phyloP scores from a whole-genome alignment of 2,797 vertebrate species.

The Enteromius anoplus region DNA sequence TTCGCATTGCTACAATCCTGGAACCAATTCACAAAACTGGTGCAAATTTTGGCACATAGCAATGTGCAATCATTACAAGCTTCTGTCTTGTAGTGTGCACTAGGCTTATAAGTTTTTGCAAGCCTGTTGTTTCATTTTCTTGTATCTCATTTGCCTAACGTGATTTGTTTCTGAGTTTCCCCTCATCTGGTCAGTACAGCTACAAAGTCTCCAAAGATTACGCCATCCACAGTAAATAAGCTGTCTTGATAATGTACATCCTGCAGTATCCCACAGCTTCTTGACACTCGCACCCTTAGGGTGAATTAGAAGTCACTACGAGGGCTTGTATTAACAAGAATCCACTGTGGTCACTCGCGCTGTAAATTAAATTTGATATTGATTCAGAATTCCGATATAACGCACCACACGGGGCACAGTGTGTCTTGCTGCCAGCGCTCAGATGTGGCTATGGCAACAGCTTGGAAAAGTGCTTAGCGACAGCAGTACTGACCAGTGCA shows the following conservation, averaged over 20 bases:
- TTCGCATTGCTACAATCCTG: not conserved
- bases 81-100: slow-evolving; percentile 2
- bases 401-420: slow-evolving; percentile 46
- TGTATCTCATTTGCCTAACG: slow-evolving; percentile 28
- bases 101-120: not conserved
- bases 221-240: slow-evolving; percentile 68
- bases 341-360: slow-evolving; percentile 67
- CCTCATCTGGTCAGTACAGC: slow-evolving; percentile 64
- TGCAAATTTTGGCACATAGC: not conserved
- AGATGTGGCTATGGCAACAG: slow-evolving; percentile 64
- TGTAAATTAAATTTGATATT: slow-evolving; percentile 74
- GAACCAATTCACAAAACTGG: not conserved
- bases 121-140: not conserved
- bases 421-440: slow-evolving; percentile 51
- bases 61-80: not conserved
- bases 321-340: slow-evolving; percentile 71
- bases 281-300: slow-evolving; percentile 61
- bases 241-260: slow-evolving; percentile 52
- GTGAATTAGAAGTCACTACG: slow-evolving; percentile 58
- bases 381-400: slow-evolving; percentile 65
- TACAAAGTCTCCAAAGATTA: not conserved
- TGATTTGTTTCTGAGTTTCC: slow-evolving; percentile 53
- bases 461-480: slow-evolving; percentile 61
- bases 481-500: slow-evolving; percentile 60
- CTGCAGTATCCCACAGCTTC: slow-evolving; percentile 47